A percentile compares a stretch with the other conserved stretches of the same genome.
These are phyloP conservation scores for Mythimna loreyi DNA, from an alignment of 2,888 invertebrate species.

Conservation along the genomic window DNA sequence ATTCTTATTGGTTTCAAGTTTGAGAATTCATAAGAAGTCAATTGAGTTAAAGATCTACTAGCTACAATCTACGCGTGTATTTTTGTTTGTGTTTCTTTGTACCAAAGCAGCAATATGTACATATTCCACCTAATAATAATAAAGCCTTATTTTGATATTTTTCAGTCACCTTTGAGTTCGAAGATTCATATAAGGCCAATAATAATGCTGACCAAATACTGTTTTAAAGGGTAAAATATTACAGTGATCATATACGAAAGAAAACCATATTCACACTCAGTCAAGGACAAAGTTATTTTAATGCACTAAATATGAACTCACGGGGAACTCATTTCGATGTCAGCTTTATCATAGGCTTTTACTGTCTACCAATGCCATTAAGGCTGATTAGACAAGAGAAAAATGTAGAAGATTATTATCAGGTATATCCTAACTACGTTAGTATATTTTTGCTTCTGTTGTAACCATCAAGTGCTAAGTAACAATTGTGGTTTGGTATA, in stretches of 20 bases:
- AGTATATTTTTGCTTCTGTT: background rate
- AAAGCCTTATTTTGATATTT: too few relatives aligned
- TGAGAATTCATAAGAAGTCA: too few relatives aligned
- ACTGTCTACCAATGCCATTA: constrained; percentile 6
- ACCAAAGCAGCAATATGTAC: too few relatives aligned
- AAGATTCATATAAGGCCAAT: too few relatives aligned
- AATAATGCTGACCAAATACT: too few relatives aligned
- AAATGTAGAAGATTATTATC: constrained; percentile 8
- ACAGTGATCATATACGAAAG: background rate
- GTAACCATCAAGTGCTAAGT: background rate
- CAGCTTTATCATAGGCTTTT: constrained; percentile 28
- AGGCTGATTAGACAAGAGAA: constrained; percentile 17
- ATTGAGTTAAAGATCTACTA: too few relatives aligned
- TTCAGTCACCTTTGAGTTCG: too few relatives aligned
- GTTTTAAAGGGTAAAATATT: too few relatives aligned
- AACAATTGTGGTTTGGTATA: background rate
- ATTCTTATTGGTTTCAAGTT: too few relatives aligned
- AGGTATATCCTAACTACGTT: background rate
- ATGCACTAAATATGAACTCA: background rate
- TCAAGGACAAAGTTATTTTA: background rate
- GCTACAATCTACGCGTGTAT: too few relatives aligned
- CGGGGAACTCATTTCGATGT: background rate
- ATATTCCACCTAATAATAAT: too few relatives aligned
- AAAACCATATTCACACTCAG: background rate
- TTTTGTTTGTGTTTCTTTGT: too few relatives aligned